phyloP scores from a whole-genome alignment of 2,797 vertebrate genomes.

The Dallia pectoralis region DNA sequence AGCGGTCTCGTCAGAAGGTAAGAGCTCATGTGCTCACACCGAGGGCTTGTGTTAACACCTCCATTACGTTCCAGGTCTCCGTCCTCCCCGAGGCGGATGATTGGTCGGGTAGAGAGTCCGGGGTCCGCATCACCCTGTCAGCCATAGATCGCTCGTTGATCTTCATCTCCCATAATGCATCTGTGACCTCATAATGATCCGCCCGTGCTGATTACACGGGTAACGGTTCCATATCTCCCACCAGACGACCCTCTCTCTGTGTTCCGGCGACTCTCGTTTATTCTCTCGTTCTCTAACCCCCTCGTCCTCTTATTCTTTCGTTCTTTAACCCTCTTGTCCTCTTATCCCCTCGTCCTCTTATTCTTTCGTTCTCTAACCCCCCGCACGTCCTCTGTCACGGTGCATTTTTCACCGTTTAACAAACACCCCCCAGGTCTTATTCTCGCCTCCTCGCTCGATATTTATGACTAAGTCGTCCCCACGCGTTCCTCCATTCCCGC shows the following conservation, averaged over 20 bases:
- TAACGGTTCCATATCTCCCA: conserved; percentile 70
- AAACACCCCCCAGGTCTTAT: neutral
- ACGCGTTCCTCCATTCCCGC: neutral
- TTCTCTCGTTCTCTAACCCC: conserved; percentile 38
- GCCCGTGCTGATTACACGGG: conserved; percentile 68
- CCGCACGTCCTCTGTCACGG: conserved; percentile 15
- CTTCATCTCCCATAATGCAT: conserved; percentile 27
- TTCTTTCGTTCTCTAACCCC: conserved; percentile 25
- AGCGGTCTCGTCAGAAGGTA: neutral
- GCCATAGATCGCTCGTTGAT: conserved; percentile 40
- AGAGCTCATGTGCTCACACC: neutral
- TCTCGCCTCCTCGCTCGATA: neutral
- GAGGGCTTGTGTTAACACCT: conserved; percentile 21
- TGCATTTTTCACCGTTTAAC: neutral
- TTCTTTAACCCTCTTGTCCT: neutral
- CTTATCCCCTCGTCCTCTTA: conserved; percentile 1
- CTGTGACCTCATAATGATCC: conserved; percentile 52
- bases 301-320: conserved; percentile 30
- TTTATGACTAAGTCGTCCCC: conserved; percentile 15
- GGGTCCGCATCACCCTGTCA: conserved; percentile 50
- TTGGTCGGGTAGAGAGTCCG: conserved; percentile 51
- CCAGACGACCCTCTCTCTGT: conserved; percentile 35
- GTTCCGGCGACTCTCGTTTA: neutral
- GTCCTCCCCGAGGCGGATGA: conserved; percentile 31
- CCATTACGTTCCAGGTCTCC: conserved; percentile 36